Conservation (phyloP, 30 jellyfish, hydroid and myxozoan genomes). For the Aurelia aurita region DNA sequence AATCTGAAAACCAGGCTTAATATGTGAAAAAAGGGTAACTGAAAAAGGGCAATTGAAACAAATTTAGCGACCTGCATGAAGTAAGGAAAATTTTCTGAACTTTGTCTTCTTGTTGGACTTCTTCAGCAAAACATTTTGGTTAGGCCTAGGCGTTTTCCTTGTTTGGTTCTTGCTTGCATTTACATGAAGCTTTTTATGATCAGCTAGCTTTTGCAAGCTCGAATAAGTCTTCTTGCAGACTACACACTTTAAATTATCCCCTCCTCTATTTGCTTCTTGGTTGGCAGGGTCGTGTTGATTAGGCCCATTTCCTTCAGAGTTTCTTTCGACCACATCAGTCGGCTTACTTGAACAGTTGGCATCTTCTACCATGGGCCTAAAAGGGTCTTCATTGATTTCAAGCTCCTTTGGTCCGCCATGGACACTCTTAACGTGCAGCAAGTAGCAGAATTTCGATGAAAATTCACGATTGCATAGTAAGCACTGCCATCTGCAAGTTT, state of each 20-base stretch:
- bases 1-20: no score
- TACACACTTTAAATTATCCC: not conserved
- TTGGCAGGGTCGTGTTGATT: not conserved
- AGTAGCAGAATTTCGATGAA: constrained; percentile 47
- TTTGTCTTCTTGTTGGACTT: no score
- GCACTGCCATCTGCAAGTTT: constrained; percentile 57
- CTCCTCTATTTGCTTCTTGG: not conserved
- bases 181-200: constrained; percentile 31
- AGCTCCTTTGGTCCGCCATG: constrained; percentile 2
- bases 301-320: not conserved
- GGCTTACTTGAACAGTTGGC: not conserved
- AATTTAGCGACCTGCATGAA: no score
- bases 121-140: no score
- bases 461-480: constrained; percentile 26
- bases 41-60: no score
- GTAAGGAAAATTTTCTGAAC: no score
- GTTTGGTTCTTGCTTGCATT: not conserved
- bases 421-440: constrained; percentile 47
- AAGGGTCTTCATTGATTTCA: no score
- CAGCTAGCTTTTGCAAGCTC: constrained; percentile 3
- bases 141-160: not conserved
- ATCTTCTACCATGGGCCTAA: no score
- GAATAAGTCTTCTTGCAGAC: constrained; percentile 43
- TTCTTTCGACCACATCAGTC: not conserved
- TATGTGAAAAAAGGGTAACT: no score